Conservation (phyloP, 2,113 vertebrate species). For the Silurus glanis region DNA sequence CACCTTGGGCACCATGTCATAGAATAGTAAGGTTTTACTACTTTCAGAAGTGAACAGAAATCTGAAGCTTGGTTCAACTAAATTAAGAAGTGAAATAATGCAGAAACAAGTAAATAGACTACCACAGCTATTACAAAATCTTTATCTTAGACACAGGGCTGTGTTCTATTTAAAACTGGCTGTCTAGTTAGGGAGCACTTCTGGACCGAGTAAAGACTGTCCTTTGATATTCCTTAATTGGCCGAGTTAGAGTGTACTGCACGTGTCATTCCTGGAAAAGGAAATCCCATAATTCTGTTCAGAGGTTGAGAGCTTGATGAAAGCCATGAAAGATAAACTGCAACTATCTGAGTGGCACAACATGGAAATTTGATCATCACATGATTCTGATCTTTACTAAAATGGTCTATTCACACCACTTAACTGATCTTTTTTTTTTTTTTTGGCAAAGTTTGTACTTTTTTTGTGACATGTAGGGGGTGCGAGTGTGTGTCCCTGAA, state of each 20-base stretch:
- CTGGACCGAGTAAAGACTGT: not conserved
- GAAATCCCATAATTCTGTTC: slow-evolving; percentile 6
- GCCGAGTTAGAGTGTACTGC: not conserved
- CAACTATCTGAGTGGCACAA: not conserved
- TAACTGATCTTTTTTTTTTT: not conserved
- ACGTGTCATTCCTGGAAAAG: not conserved
- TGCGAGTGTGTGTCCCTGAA: not conserved
- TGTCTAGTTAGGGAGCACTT: not conserved
- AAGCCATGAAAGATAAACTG: slow-evolving; percentile 3
- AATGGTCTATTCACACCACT: not conserved
- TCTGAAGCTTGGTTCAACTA: not conserved
- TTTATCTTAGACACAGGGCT: not conserved
- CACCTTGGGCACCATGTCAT: not conserved
- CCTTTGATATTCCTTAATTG: slow-evolving; percentile 1
- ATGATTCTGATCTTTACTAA: not conserved
- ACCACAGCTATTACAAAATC: not conserved
- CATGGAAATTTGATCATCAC: not conserved
- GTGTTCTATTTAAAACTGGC: not conserved
- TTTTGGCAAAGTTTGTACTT: not conserved
- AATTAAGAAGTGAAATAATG: not conserved
- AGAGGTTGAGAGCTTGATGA: not conserved
- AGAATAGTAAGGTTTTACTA: not conserved
- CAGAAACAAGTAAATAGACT: not conserved
- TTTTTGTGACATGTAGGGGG: not conserved
- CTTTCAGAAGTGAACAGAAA: not conserved